Base-by-base conservation (phyloP, 1,140 invertebrate genomes). In the Gonatopus flavifemur region DNA sequence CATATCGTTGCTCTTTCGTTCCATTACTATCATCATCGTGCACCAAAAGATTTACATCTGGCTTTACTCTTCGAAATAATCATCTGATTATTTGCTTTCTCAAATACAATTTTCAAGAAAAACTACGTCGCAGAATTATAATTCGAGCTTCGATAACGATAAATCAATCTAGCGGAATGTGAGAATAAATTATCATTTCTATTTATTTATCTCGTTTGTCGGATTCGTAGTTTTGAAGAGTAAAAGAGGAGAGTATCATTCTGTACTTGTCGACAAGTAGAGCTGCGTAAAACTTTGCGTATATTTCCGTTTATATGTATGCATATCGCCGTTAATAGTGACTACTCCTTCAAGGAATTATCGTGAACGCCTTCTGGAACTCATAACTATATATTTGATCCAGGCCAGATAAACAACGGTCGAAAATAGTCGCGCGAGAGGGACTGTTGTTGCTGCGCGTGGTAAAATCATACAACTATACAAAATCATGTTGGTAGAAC, bases 371-470 rank as follows among this genome's bases (percentile, higher is more conserved):
- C 72, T 74, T 76, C 68, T 74, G 72, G 69, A 73, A 73, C 64
- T 70, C 68, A 70, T 73, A 76, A 74, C 64, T 67, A 70, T 68
- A 70, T 69, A 71, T 66, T 69, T 68, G 59, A 74, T 76, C 65
- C 65, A 66, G 69, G 66, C 62, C 67, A 70, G 70, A 74, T 74
- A 74, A 76, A 74, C 70, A 72, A 56, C 49, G 63, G 55, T 68
- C 69, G 60, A 73, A 73, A 76, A 74, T 76, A 74, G 70, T 72
- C 59, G 43, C 36, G 10, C 32, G 15, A 33, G 5, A 13, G n/a
- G n/a, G n/a, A n/a, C n/a, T n/a, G n/a, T n/a, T n/a, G n/a, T n/a
- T n/a, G n/a, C n/a, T n/a, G n/a, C n/a, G n/a, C n/a, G n/a, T n/a
- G n/a, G n/a, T n/a, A n/a, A n/a, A n/a, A n/a, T n/a, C n/a, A n/a